Base-by-base conservation (phyloP, 2,888 invertebrate genomes). In the Macrosoma leucophasiata region DNA sequence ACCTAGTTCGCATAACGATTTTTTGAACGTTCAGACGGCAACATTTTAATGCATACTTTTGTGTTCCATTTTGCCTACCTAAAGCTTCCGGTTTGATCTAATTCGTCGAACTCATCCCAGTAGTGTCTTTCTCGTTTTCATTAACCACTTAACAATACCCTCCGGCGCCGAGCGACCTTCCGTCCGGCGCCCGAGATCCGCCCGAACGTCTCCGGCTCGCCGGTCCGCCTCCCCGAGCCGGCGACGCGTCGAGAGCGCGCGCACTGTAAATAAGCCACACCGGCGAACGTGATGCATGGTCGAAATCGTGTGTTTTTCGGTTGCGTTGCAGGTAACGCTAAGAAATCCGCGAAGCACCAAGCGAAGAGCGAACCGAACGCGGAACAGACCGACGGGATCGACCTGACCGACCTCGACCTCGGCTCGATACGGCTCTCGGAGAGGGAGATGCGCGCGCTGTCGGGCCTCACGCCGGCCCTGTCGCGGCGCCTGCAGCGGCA, bases 401-500 rank as follows among this genome's bases (percentile, higher is more conserved):
- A 88, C 58, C 70, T 87, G 58, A 86, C 87, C 28, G 88, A 89
- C 67, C 81, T 91, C 64, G 90, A 91, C 73, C 73, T 91, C 54
- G 89, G 89, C 58, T 86, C 89, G 52, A 84, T 91, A 54, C 87
- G 89, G 67, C 76, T 91, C 41, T 88, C 89, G 48, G 90, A 91
- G 69, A 88, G 88, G 59, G 91, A 91, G 81, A 79, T 90, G 57
- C 87, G 89, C 60, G 88, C 55, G 42, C 43, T 54, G 43, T 54
- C 54, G 37, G 55, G 57, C 29, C 85, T 91, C 48, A 91, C 91
- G 50, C 91, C 91, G 17, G 90, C 88, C 47, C 79, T 91, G 52
- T 89, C 91, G 46, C 88, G 89, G 52, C 87, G 90, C 22, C 88
- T 91, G 60, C 91, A 91, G 78, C 89, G 87, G 40, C 90, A 91